Base-by-base conservation (phyloP, 2,113 vertebrate species). In the Benthochromis sp. region DNA sequence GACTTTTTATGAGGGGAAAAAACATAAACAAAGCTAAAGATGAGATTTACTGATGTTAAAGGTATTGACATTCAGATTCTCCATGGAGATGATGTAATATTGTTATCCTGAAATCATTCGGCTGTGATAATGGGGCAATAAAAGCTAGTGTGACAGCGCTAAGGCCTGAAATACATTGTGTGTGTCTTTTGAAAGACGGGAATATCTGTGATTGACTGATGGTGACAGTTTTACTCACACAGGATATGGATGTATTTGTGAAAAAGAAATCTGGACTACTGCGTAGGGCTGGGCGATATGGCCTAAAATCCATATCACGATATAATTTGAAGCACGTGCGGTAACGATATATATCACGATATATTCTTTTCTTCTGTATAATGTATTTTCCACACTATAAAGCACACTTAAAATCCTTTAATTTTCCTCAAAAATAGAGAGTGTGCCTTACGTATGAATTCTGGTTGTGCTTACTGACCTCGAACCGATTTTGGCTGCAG, bases 281-380 rank as follows among this genome's bases (percentile, higher is more conserved):
- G 31, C 2, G 3, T 31, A 16, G 43, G 6, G 43, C 43, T 45
- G 43, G 43, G 13, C 1, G 6, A 4, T 45, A 45, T 45, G 43
- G 13, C 43, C 43, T 45, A 2, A 45, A 45, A 45, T 16, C 43
- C 1, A 6, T 43, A 43, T 43, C 12, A 0, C 5, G 1, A 12
- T 43, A 13, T 6, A 43, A 43, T 43, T 43, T 43, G 40, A 13
- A 43, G 40, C 40, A 43, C 0, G 40, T 43, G 5, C 0, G 12
- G 40, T 13, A 43, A 43, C 0, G 2, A 43, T 13, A 43, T 13
- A 43, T 43, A 43, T 13, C 3, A 2, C 0, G 2, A 43, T 43
- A 43, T 43, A 43, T 13, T 43, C 40, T 13, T 43, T 43, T 43
- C 12, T 43, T 43, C 40, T 43, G 40, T 3, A 43, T 43, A 43